Conservation (phyloP, 2,888 invertebrate genomes). For the Noctua comes region DNA sequence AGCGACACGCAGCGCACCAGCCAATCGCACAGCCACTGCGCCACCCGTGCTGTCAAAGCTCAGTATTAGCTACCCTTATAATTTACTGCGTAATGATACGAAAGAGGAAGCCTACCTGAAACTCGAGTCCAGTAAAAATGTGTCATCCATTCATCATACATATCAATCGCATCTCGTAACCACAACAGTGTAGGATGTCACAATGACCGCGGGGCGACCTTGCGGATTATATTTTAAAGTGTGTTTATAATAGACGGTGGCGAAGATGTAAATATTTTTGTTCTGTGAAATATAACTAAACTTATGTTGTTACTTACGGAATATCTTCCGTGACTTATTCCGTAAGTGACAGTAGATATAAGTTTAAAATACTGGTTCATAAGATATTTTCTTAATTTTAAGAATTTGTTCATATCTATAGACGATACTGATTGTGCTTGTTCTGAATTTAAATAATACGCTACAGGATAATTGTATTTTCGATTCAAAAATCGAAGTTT, state of each 20-base stretch:
- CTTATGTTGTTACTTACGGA: too few relatives aligned
- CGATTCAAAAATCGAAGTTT: too few relatives aligned
- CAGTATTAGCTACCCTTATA: background rate
- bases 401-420: too few relatives aligned
- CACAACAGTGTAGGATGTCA: constrained; percentile 70
- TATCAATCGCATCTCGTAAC: constrained; percentile 52
- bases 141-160: constrained; percentile 22
- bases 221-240: constrained; percentile 64
- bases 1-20: background rate
- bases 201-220: constrained; percentile 69
- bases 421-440: too few relatives aligned
- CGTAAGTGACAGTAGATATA: too few relatives aligned
- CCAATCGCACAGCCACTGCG: too few relatives aligned
- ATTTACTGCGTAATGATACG: background rate
- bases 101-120: background rate
- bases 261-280: constrained; percentile 62
- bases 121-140: constrained; percentile 1
- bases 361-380: too few relatives aligned
- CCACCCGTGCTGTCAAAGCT: background rate
- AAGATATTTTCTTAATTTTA: too few relatives aligned
- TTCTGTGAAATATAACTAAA: constrained; percentile 20
- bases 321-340: too few relatives aligned
- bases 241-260: constrained; percentile 42
- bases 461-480: too few relatives aligned
- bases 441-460: too few relatives aligned